A percentile compares a stretch with the other conserved stretches of the same genome.
Conservation (phyloP, 2,888 invertebrate genomes). For the Lasioglossum morio region DNA sequence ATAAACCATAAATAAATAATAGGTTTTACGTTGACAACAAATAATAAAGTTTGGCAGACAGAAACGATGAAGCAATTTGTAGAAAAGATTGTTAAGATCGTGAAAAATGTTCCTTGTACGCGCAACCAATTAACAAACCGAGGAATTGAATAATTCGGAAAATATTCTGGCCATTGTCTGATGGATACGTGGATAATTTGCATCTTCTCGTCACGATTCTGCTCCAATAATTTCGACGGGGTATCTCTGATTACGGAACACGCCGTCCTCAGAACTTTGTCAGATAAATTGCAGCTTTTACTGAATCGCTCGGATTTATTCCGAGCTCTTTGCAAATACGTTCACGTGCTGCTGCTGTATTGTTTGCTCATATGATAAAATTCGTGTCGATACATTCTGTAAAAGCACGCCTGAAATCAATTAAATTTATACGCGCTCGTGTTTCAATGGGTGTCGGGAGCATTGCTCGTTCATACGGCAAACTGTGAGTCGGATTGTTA, state of each 20-base stretch:
- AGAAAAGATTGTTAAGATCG: too few species aligned
- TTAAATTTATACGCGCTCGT: constrained; percentile 7
- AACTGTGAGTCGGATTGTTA: constrained; percentile 7
- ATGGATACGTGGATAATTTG: neutral
- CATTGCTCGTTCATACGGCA: neutral
- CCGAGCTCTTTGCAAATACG: neutral
- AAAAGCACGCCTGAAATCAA: constrained; percentile 12
- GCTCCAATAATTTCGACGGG: neutral
- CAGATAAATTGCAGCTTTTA: neutral
- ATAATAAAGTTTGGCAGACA: too few species aligned
- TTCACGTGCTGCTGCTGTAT: neutral
- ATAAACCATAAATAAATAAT: too few species aligned
- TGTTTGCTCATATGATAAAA: constrained; percentile 7
- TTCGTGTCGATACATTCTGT: neutral
- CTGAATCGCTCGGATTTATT: neutral
- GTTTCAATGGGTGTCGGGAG: neutral
- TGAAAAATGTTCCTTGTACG: too few species aligned
- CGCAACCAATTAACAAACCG: too few species aligned
- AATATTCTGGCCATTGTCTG: neutral
- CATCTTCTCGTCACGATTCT: neutral
- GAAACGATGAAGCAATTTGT: too few species aligned
- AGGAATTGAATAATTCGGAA: neutral
- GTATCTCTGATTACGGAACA: neutral
- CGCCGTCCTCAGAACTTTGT: neutral
- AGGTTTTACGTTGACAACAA: too few species aligned